Evolutionary conservation across 2,113 vertebrate genomes (phyloP), one percentile per base, ranked within the genome.

Genomic region (Tichodroma muraria): DNA sequence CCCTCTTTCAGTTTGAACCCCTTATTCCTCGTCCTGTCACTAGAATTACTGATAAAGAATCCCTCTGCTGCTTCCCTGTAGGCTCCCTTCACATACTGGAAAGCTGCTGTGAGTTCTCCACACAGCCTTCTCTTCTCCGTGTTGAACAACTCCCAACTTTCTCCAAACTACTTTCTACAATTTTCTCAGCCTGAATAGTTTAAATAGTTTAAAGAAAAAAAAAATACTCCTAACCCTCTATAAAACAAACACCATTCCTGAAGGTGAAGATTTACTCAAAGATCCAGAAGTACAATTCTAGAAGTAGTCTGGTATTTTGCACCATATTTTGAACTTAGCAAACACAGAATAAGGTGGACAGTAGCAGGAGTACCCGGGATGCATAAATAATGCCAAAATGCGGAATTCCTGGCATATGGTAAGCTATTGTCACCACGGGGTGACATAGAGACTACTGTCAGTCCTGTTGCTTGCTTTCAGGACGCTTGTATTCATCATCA

Each of bases 401-500:
- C 37, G 42, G 9, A 56, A 83, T 44, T 65, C 35, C 64, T 84
- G 45, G 45, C 44, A 72, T 20, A 56, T 25, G 6, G 8, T 53
- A 66, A 86, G 20, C 27, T 25, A 4, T 7, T 42, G 59, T 64
- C 64, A 80, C 35, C 38, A 54, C 19, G 66, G 2, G 0, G 45
- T 52, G 40, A 61, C 66, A 84, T 35, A 5, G 28, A 68, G 38
- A 15, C 24, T 57, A 40, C 35, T 28, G 17, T 19, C 52, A 66
- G 35, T 31, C 33, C 49, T 57, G 8, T 15, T n/a, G 10, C 35
- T 78, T 75, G 45, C 42, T 78, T 65, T 78, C 37, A 37, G 35
- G 30, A 54, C 27, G 18, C 14, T 33, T 30, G 7, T 0, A 0
- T 30, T 72, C 44, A 54, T 15, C 3, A 1, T 21, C 52, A 21